phyloP scores from a whole-genome alignment of 2,888 invertebrate genomes.

The Hirtodrosophila alboralis region DNA sequence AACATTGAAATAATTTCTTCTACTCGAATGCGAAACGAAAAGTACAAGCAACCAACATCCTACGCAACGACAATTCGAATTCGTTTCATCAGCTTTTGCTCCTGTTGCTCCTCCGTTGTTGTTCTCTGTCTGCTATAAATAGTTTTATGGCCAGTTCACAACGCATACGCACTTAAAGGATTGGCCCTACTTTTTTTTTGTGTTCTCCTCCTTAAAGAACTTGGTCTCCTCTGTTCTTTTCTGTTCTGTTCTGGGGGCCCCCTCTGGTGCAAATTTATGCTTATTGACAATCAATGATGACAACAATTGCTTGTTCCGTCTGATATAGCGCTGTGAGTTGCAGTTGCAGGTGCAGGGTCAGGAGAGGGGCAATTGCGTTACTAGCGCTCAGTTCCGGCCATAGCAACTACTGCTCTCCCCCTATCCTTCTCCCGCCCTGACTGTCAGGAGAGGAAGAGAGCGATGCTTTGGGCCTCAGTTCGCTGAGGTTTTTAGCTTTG shows the following conservation, averaged over 20 bases:
- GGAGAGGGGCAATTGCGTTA: constrained; percentile 27
- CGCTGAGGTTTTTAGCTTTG: constrained; percentile 21
- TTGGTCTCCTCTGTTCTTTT: constrained; percentile 20
- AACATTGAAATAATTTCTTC: constrained; percentile 71
- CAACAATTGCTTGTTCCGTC: constrained; percentile 82
- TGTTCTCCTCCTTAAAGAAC: constrained; percentile 22
- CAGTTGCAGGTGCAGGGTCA: background rate
- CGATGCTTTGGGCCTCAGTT: constrained; percentile 23
- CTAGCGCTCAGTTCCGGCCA: constrained; percentile 51
- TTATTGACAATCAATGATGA: constrained; percentile 83
- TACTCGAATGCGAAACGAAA: constrained; percentile 32
- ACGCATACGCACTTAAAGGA: constrained; percentile 43
- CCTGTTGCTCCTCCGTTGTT: background rate
- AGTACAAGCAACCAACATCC: constrained; percentile 40
- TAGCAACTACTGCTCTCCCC: background rate
- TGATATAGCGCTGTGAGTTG: constrained; percentile 25
- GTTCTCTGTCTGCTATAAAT: constrained; percentile 54
- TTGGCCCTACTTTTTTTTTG: constrained; percentile 42
- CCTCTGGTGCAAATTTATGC: constrained; percentile 83
- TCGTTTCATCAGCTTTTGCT: constrained; percentile 6
- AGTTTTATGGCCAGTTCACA: constrained; percentile 22
- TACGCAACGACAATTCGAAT: constrained; percentile 58
- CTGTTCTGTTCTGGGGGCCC: constrained; percentile 49
- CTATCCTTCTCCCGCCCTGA: background rate
- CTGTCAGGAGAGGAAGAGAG: too few species aligned